Base-by-base conservation (phyloP, 2,797 vertebrate species). In the Poliocrania exsul region DNA sequence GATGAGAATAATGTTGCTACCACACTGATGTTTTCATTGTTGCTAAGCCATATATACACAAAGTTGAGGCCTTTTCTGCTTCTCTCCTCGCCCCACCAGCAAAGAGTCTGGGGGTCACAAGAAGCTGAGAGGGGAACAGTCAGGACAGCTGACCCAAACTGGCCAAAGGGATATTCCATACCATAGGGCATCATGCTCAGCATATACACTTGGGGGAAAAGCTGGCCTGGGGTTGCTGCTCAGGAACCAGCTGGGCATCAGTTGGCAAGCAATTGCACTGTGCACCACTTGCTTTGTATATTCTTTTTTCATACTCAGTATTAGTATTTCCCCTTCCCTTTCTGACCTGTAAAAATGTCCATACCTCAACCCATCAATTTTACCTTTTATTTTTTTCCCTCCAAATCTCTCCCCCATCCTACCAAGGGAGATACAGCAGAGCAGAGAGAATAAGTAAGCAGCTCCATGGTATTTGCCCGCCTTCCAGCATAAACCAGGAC, bases 371-470 rank as follows among this genome's bases (percentile, higher is more conserved):
- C 11, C 24, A 77, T 1, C 0, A 35, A 46, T 19, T 64, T 58
- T 33, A 11, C 51, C 5, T 3, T 23, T 13, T 37, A 25, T 3
- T 1, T 1, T 3, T 42, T 17, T 4, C 40, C 40, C 40, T 4
- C 3, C 0, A 1, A 7, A 65, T 31, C 20, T 31, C 29, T 53
- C 29, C 13, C 10, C 25, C 46, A 19, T 12, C 33, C 7, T 46
- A 51, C 50, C 16, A 18, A 17, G 16, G 16, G 28, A 51, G 16
- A 51, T 25, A 16, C 4, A 21, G 9, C 14, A 35, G 33, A 15
- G 46, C 21, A 65, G 33, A 31, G 33, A 46, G 15, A 84, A 16
- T 19, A 40, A 58, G 15, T 0, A 2, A 37, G 53, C 5, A 31
- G 16, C 20, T 66, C 11, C 20, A 26, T 13, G 9, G 13, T 17